Conservation (phyloP, 1,140 invertebrate species). For the Pachypsylla venusta region DNA sequence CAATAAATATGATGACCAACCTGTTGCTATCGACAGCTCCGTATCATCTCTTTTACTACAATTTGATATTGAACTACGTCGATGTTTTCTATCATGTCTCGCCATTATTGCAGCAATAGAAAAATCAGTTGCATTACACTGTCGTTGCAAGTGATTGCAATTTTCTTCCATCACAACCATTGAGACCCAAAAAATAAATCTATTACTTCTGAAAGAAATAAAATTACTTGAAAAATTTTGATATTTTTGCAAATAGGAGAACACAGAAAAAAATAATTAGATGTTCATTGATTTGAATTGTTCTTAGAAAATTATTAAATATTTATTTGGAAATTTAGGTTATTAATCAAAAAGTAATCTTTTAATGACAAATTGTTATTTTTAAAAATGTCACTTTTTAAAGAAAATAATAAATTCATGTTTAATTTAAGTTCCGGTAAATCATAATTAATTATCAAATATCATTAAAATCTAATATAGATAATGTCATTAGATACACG, state of each 20-base stretch:
- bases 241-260: not conserved
- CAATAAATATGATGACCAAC: too few species aligned
- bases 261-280: too few species aligned
- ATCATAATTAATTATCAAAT: not conserved
- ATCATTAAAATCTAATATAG: not conserved
- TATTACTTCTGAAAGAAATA: not conserved
- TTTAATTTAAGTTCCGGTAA: not conserved
- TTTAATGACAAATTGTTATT: not conserved
- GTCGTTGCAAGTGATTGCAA: conserved; percentile 22
- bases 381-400: not conserved
- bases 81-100: conserved; percentile 26
- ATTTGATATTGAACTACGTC: not conserved
- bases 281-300: too few species aligned
- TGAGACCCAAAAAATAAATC: not conserved
- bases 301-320: not conserved
- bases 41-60: not conserved
- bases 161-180: not conserved
- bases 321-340: not conserved
- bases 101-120: conserved; percentile 88
- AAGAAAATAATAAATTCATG: not conserved
- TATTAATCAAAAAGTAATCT: not conserved
- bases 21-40: not conserved
- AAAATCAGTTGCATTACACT: conserved; percentile 67
- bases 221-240: not conserved
- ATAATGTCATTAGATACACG: not conserved